phyloP scores from a whole-genome alignment of 2,888 invertebrate genomes.

The Torymus aiolomorphi region DNA sequence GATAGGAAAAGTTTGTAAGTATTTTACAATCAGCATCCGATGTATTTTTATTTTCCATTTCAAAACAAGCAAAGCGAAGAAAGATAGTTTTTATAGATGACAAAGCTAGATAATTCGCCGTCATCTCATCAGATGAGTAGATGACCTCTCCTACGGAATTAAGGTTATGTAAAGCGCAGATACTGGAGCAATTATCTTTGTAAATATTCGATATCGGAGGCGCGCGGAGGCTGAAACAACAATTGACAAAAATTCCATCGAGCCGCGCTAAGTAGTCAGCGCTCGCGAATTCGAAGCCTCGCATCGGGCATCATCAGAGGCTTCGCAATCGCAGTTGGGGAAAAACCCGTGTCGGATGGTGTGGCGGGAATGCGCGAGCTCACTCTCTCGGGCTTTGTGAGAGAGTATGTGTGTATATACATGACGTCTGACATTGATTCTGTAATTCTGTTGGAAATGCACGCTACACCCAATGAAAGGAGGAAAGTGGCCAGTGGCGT shows the following conservation, averaged over 20 bases:
- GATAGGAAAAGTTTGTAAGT: slow-evolving; percentile 29
- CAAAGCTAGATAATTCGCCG: slow-evolving; percentile 27
- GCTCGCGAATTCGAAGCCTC: not conserved
- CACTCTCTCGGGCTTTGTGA: slow-evolving; percentile 8
- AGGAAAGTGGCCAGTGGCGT: slow-evolving; percentile 53
- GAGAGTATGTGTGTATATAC: slow-evolving; percentile 21
- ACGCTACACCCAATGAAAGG: slow-evolving; percentile 53
- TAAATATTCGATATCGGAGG: slow-evolving; percentile 30
- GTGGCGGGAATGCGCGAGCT: slow-evolving; percentile 41
- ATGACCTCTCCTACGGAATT: slow-evolving; percentile 48
- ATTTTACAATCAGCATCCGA: not conserved
- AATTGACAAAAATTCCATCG: slow-evolving; percentile 17
- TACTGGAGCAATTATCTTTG: slow-evolving; percentile 28
- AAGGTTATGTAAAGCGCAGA: slow-evolving; percentile 56
- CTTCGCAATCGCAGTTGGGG: not conserved
- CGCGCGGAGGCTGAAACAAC: not conserved
- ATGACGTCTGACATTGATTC: slow-evolving; percentile 56
- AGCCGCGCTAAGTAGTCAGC: not conserved
- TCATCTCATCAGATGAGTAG: slow-evolving; percentile 32
- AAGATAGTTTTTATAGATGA: slow-evolving; percentile 46
- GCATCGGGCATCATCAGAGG: not conserved
- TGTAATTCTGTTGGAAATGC: slow-evolving; percentile 51
- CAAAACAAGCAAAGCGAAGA: slow-evolving; percentile 47
- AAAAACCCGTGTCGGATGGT: not conserved
- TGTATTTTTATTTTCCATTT: slow-evolving; percentile 47